Percentiles rank a stretch among this genome's conserved stretches.
These are phyloP conservation scores for roundworm (Caenorhabditis elegans) DNA, from an alignment of 1,140 invertebrate genomes.

Conservation along the genomic window WBcel235 BX284602.5:7945501-7946000, in stretches of 20 bases:
- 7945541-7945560: background rate
- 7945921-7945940: no score
- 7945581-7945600: no score
- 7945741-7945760: background rate
- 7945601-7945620: no score
- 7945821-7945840: background rate
- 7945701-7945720: background rate
- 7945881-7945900: no score
- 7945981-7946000: slow-evolving; percentile 23
- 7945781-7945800: slow-evolving; percentile 28
- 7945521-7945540: background rate
- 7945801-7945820: background rate
- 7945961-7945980: background rate
- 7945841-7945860: background rate
- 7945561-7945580: background rate
- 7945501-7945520: no score
- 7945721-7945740: background rate
- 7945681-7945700: background rate
- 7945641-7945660: background rate
- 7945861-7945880: no score
- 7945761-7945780: background rate
- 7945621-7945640: background rate
- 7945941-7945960: no score
- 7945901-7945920: no score
- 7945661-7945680: background rate